Conservation (phyloP, 2,888 invertebrate genomes). For the Leptura quadrifasciata region DNA sequence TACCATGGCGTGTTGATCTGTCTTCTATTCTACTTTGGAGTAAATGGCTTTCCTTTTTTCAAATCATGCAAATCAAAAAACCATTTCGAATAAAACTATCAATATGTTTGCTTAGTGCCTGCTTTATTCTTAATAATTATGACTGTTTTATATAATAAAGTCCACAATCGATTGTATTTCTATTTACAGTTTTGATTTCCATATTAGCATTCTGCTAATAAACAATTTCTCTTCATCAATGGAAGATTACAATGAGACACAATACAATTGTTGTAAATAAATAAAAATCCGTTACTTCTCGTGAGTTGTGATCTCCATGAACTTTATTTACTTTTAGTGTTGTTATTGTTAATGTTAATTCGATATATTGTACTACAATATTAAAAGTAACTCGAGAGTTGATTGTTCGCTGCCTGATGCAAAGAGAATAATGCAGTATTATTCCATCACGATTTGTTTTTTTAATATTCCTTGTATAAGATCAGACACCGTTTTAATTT, state of each 20-base stretch:
- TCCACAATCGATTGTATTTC: background rate
- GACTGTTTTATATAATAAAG: background rate
- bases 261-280: conserved; percentile 1
- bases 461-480: too few species aligned
- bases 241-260: background rate
- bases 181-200: background rate
- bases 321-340: background rate
- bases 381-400: too few species aligned
- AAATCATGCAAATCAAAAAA: background rate
- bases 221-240: conserved; percentile 2
- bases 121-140: background rate
- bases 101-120: background rate
- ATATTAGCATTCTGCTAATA: background rate
- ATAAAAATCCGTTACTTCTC: conserved; percentile 2
- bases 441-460: too few species aligned
- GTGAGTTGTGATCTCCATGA: background rate
- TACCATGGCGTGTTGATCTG: too few species aligned
- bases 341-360: background rate
- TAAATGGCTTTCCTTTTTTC: background rate
- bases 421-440: background rate
- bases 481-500: too few species aligned
- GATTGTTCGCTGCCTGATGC: background rate
- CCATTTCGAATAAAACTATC: background rate
- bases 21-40: too few species aligned
- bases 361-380: too few species aligned